Percentiles rank a stretch among this genome's conserved stretches.
Evolutionary conservation across 1,140 invertebrate species (phyloP).

Genomic region (Zaprionus camerounensis): DNA sequence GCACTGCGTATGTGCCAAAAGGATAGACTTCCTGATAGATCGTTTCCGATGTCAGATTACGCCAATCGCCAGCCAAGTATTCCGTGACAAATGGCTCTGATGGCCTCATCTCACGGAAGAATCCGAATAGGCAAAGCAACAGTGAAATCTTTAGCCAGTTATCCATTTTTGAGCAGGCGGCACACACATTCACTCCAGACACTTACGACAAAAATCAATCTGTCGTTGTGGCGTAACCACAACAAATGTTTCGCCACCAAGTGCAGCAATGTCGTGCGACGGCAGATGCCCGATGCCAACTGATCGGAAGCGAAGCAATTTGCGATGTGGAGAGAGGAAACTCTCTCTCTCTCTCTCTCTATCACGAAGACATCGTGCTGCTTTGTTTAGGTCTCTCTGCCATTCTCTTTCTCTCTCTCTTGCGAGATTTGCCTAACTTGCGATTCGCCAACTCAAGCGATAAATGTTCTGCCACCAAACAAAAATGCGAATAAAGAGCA

Average conservation of each 20-base stretch:
- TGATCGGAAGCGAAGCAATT: not conserved
- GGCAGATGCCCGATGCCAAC: not conserved
- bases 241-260: not conserved
- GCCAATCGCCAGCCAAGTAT: slow-evolving; percentile 89
- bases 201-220: not conserved
- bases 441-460: not conserved
- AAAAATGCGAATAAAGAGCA: not conserved
- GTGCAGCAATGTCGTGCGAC: slow-evolving; percentile 3
- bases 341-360: not conserved
- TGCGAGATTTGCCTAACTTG: not conserved
- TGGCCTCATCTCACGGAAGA: slow-evolving; percentile 92
- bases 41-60: slow-evolving; percentile 89
- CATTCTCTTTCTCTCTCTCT: not conserved
- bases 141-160: slow-evolving; percentile 88
- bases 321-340: not conserved
- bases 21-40: slow-evolving; percentile 92
- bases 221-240: not conserved
- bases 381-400: not conserved
- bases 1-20: slow-evolving; percentile 91
- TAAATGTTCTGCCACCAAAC: not conserved
- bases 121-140: slow-evolving; percentile 91
- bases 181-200: not conserved
- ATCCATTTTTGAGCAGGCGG: slow-evolving; percentile 81
- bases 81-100: slow-evolving; percentile 93
- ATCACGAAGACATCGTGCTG: not conserved